Evolutionary conservation across 2,797 vertebrate genomes (phyloP).

Genomic region (Chrosomus eos): DNA sequence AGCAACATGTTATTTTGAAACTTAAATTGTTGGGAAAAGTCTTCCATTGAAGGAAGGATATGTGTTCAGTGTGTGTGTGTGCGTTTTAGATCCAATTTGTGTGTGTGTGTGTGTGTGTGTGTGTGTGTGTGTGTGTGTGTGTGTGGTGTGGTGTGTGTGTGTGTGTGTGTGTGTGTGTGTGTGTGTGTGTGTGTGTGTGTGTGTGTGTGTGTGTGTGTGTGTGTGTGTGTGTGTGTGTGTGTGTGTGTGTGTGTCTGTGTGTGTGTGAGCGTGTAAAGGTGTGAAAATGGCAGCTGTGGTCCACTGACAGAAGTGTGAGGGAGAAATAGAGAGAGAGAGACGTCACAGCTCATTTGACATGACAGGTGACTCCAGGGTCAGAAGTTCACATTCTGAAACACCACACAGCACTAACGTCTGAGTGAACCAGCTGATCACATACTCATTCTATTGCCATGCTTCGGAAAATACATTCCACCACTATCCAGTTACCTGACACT

Average conservation of each 20-base stretch:
- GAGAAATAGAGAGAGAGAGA: neutral
- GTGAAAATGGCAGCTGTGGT: slow-evolving; percentile 25
- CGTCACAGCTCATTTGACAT: slow-evolving; percentile 20
- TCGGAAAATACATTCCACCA: slow-evolving; percentile 27
- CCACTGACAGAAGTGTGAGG: neutral
- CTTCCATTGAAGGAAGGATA: neutral
- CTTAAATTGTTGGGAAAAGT: neutral
- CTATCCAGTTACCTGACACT: slow-evolving; percentile 30
- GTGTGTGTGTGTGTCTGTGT: too few relatives aligned
- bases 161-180: too few relatives aligned
- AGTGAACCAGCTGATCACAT: slow-evolving; percentile 32
- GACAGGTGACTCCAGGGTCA: slow-evolving; percentile 43
- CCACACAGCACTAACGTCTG: slow-evolving; percentile 17
- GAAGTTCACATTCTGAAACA: slow-evolving; percentile 19
- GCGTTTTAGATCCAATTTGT: too few relatives aligned
- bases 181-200: too few relatives aligned
- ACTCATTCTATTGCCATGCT: neutral
- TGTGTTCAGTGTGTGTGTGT: neutral
- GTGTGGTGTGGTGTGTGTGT: too few relatives aligned
- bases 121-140: too few relatives aligned
- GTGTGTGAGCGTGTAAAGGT: neutral
- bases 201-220: too few relatives aligned
- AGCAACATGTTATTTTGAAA: neutral
- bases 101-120: too few relatives aligned
- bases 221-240: too few relatives aligned